phyloP scores from a whole-genome alignment of 2,113 vertebrate genomes.

The Datnioides undecimradiatus region DNA sequence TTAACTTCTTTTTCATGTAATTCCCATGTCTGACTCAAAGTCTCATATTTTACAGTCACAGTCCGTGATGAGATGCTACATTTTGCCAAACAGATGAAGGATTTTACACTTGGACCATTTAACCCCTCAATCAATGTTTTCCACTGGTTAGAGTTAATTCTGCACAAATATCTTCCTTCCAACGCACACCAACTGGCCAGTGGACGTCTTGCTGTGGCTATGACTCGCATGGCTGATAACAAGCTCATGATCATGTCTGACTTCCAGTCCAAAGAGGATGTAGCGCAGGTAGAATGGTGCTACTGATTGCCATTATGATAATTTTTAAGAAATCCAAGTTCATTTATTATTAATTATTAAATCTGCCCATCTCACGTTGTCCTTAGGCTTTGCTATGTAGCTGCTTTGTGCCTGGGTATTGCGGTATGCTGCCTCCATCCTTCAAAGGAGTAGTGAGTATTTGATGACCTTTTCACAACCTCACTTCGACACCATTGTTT shows the following conservation, averaged over 20 bases:
- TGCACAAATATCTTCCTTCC: slow-evolving; percentile 82
- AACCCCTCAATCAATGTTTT: slow-evolving; percentile 85
- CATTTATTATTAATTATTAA: background rate
- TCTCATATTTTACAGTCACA: slow-evolving; percentile 64
- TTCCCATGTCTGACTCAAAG: background rate
- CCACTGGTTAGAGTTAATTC: slow-evolving; percentile 76
- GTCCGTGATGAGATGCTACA: slow-evolving; percentile 81
- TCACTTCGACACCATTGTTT: background rate
- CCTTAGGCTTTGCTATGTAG: slow-evolving; percentile 91
- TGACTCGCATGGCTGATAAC: slow-evolving; percentile 86
- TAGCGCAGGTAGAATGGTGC: slow-evolving; percentile 84
- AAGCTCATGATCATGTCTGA: slow-evolving; percentile 87
- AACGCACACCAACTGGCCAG: slow-evolving; percentile 87
- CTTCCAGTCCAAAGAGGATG: slow-evolving; percentile 90
- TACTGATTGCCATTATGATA: background rate
- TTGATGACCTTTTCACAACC: background rate
- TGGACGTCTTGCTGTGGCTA: slow-evolving; percentile 86
- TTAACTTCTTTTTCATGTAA: background rate
- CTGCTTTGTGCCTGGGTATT: slow-evolving; percentile 92
- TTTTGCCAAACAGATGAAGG: slow-evolving; percentile 78
- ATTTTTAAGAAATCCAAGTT: background rate
- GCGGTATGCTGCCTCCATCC: slow-evolving; percentile 88
- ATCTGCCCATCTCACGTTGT: background rate
- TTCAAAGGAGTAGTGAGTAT: slow-evolving; percentile 79
- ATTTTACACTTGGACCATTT: slow-evolving; percentile 85